Evolutionary conservation across 2,113 vertebrate species (phyloP).

Genomic region (Vanacampus margaritifer): DNA sequence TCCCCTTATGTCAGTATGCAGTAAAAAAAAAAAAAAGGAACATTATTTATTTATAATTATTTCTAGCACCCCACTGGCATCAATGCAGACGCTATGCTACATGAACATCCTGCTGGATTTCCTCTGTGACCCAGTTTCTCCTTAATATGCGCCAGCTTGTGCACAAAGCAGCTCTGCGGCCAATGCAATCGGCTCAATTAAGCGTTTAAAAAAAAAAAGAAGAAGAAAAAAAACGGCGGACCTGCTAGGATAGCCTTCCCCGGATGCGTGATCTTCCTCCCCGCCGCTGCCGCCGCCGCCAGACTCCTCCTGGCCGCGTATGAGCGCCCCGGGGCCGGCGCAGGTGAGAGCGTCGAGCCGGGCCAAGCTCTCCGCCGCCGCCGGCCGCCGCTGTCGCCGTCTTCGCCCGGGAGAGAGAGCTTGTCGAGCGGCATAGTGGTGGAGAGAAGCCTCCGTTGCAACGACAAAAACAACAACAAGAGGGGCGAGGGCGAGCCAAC

Average conservation of each 20-base stretch:
- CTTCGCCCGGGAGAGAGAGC: conserved; percentile 34
- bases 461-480: conserved; percentile 48
- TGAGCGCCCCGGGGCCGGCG: conserved; percentile 22
- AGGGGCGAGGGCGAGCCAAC: conserved; percentile 16
- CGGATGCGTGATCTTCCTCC: conserved; percentile 68
- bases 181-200: background rate
- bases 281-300: conserved; percentile 54
- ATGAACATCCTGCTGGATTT: conserved; percentile 34
- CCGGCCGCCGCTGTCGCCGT: conserved; percentile 26
- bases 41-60: background rate
- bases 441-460: conserved; percentile 66
- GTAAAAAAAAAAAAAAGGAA: background rate
- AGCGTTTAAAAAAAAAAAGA: background rate
- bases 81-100: background rate
- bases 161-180: background rate
- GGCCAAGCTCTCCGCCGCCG: conserved; percentile 24
- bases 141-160: conserved; percentile 39
- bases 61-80: background rate
- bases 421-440: conserved; percentile 65
- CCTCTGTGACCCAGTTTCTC: conserved; percentile 50
- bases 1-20: background rate
- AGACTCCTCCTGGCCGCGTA: conserved; percentile 58
- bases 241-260: conserved; percentile 77
- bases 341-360: conserved; percentile 15
- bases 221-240: conserved; percentile 16